Percentiles rank a stretch among this genome's conserved stretches.
phyloP scores from a whole-genome alignment of 1,140 invertebrate genomes.

The Pseudomyrmex flavicornis region DNA sequence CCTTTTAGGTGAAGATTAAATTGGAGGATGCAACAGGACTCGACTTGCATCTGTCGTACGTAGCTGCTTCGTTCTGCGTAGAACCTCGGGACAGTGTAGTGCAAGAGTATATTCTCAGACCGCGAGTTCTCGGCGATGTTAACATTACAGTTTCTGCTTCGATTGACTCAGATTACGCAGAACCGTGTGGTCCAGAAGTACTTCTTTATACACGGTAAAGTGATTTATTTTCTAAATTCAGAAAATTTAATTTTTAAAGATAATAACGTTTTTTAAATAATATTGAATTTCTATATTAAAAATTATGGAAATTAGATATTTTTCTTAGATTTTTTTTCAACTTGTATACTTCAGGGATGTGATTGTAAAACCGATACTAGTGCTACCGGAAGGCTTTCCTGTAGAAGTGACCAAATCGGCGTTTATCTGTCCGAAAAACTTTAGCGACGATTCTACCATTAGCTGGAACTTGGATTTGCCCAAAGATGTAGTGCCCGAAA shows the following conservation, averaged over 20 bases:
- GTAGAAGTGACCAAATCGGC: conserved; percentile 86
- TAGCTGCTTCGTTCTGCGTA: conserved; percentile 81
- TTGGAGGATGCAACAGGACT: conserved; percentile 84
- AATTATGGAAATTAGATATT: background rate
- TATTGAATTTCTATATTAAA: background rate
- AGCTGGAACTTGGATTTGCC: conserved; percentile 84
- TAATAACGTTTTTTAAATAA: too few relatives aligned
- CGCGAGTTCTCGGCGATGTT: conserved; percentile 85
- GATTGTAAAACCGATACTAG: conserved; percentile 86
- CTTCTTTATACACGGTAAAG: conserved; percentile 83
- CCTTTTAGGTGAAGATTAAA: conserved; percentile 85
- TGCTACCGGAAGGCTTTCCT: conserved; percentile 88
- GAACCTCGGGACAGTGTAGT: conserved; percentile 82
- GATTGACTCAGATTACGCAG: conserved; percentile 82
- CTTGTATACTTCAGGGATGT: conserved; percentile 83
- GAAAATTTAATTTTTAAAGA: too few relatives aligned
- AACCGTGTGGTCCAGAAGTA: conserved; percentile 84
- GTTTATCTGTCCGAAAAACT: conserved; percentile 86
- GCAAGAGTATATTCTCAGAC: conserved; percentile 85
- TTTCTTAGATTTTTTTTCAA: conserved; percentile 1
- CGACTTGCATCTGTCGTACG: conserved; percentile 77
- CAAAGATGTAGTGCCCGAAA: conserved; percentile 85
- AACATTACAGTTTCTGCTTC: conserved; percentile 88
- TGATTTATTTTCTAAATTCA: background rate
- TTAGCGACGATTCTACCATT: conserved; percentile 81